These are phyloP conservation scores for Chrysopa pallens DNA, from an alignment of 1,140 invertebrate genomes.

Conservation along the genomic window DNA sequence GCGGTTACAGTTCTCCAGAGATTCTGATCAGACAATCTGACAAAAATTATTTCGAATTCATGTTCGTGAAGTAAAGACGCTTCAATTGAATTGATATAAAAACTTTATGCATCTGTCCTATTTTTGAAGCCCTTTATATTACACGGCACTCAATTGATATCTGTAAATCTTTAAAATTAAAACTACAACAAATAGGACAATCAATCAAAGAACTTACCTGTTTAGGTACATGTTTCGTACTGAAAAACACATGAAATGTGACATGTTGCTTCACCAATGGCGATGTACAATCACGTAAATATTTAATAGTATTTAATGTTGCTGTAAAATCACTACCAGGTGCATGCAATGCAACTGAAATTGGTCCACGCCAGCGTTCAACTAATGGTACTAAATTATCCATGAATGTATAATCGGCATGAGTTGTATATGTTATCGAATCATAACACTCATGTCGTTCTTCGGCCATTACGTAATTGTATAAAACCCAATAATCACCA, in stretches of 20 bases:
- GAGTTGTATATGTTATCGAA: constrained; percentile 79
- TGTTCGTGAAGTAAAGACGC: too few species aligned
- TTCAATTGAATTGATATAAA: too few species aligned
- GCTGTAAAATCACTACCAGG: constrained; percentile 39
- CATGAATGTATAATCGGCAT: constrained; percentile 78
- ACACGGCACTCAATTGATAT: too few species aligned
- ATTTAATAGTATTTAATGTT: constrained; percentile 45
- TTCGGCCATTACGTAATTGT: constrained; percentile 61
- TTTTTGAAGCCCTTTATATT: too few species aligned
- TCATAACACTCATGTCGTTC: constrained; percentile 72
- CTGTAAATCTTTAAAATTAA: too few species aligned
- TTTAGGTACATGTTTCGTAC: constrained; percentile 65
- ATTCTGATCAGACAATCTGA: too few species aligned
- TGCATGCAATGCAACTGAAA: constrained; percentile 40
- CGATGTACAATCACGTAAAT: constrained; percentile 44
- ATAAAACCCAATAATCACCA: constrained; percentile 77
- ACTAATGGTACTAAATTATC: constrained; percentile 73
- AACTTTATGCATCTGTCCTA: too few species aligned
- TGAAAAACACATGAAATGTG: constrained; percentile 77
- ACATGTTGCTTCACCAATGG: constrained; percentile 52
- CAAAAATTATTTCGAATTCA: too few species aligned
- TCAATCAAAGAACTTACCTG: constrained; percentile 24
- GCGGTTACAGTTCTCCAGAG: too few species aligned
- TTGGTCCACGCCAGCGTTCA: constrained; percentile 48
- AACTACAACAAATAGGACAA: too few species aligned